Evolutionary conservation across 2,797 vertebrate genomes (phyloP).

Genomic region (Taeniopygia guttata): DNA sequence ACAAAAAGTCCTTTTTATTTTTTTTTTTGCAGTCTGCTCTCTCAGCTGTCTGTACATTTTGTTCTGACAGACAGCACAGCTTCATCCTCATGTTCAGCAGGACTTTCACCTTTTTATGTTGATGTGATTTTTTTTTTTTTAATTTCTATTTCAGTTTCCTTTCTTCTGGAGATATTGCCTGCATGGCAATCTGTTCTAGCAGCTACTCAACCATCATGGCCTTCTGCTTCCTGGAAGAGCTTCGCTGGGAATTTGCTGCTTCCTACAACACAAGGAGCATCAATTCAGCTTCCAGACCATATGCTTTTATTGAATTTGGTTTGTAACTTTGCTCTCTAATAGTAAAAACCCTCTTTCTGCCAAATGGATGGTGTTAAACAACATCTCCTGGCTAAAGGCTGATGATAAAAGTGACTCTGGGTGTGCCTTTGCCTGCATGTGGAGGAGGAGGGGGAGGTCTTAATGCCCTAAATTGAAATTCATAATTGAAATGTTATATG

Average conservation of each 20-base stretch:
- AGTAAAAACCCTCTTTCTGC: background rate
- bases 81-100: background rate
- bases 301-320: constrained; percentile 96
- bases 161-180: constrained; percentile 86
- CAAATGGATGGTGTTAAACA: background rate
- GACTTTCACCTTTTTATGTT: background rate
- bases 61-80: background rate
- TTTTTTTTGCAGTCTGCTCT: background rate
- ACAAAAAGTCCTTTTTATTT: background rate
- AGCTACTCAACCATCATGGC: constrained; percentile 87
- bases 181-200: constrained; percentile 88
- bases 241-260: constrained; percentile 90
- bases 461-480: background rate
- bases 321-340: constrained; percentile 49
- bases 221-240: constrained; percentile 95
- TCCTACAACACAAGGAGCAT: constrained; percentile 81
- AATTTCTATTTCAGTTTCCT: constrained; percentile 79
- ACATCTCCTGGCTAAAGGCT: background rate
- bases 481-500: too few species aligned
- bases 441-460: background rate
- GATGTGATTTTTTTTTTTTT: background rate
- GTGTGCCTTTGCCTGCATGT: background rate
- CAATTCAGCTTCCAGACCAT: constrained; percentile 86
- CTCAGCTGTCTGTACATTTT: background rate
- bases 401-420: background rate